Conservation (phyloP, 2,888 invertebrate genomes). For the Phengaris arion region DNA sequence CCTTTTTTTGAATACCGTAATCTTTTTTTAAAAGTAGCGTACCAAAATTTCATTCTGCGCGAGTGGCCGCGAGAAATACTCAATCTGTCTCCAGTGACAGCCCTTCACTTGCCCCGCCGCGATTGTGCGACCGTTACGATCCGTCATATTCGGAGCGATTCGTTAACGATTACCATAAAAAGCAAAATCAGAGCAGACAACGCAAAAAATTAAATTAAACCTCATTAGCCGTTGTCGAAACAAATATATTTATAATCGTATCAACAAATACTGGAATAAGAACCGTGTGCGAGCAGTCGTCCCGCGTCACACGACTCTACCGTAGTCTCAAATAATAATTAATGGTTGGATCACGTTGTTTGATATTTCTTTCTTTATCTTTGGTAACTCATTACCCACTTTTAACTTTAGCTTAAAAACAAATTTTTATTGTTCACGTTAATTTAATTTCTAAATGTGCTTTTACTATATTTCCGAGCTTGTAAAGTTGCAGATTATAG, state of each 20-base stretch:
- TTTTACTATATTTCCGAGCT: background rate
- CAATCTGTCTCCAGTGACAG: constrained; percentile 66
- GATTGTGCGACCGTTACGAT: constrained; percentile 69
- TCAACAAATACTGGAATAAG: constrained; percentile 67
- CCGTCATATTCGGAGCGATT: constrained; percentile 73
- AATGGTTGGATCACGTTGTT: constrained; percentile 2
- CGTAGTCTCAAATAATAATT: constrained; percentile 8
- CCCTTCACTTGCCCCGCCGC: constrained; percentile 64
- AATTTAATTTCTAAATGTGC: background rate
- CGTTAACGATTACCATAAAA: constrained; percentile 77
- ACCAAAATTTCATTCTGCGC: constrained; percentile 62
- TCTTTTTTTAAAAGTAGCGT: constrained; percentile 50
- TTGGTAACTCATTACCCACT: constrained; percentile 1
- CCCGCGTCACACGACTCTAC: background rate
- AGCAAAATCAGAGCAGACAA: constrained; percentile 75
- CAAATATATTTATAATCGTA: constrained; percentile 22
- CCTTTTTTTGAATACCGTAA: constrained; percentile 51
- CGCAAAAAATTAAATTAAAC: constrained; percentile 72
- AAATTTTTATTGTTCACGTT: background rate
- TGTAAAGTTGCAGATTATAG: background rate
- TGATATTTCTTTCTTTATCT: background rate
- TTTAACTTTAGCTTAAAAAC: constrained; percentile 10
- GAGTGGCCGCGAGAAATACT: constrained; percentile 64
- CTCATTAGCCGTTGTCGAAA: constrained; percentile 56
- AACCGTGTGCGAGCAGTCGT: constrained; percentile 41